Percentiles rank a stretch among this genome's conserved stretches.
These are phyloP conservation scores for Crematogaster levior DNA, from an alignment of 2,888 invertebrate species.

Conservation along the genomic window DNA sequence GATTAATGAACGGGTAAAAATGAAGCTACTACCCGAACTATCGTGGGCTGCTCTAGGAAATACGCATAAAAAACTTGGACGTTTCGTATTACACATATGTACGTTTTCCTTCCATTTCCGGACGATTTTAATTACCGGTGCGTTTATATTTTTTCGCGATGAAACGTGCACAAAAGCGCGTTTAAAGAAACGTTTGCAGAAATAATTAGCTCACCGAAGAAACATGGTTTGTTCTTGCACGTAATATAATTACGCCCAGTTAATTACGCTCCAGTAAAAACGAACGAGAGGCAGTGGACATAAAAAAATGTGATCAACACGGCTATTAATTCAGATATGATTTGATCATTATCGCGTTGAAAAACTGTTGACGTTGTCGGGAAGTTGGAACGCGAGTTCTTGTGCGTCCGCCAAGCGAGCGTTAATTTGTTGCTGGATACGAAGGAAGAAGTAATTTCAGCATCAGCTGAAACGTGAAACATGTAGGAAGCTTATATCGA, in stretches of 20 bases:
- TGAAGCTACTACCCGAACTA: not conserved
- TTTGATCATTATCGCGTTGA: conserved; percentile 3
- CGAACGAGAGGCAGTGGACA: not conserved
- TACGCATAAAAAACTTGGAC: not conserved
- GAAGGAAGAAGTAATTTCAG: conserved; percentile 4
- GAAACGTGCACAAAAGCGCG: not conserved
- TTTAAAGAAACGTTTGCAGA: not conserved
- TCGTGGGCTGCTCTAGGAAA: not conserved
- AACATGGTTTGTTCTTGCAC: not conserved
- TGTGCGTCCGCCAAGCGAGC: not conserved
- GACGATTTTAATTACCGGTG: not conserved
- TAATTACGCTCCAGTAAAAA: conserved; percentile 18
- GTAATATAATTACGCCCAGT: conserved; percentile 11
- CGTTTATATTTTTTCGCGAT: not conserved
- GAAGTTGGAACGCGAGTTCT: not conserved
- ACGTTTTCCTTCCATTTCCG: not conserved
- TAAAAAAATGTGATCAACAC: not conserved
- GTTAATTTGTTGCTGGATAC: conserved; percentile 3
- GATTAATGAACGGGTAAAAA: conserved; percentile 9
- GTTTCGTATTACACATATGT: not conserved
- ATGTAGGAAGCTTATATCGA: not conserved
- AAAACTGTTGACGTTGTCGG: not conserved
- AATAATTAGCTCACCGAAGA: conserved; percentile 16
- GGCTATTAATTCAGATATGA: conserved; percentile 15
- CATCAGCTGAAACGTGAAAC: not conserved